These are phyloP conservation scores for Chloroceryle aenea DNA, from an alignment of 2,113 vertebrate genomes.

Conservation along the genomic window DNA sequence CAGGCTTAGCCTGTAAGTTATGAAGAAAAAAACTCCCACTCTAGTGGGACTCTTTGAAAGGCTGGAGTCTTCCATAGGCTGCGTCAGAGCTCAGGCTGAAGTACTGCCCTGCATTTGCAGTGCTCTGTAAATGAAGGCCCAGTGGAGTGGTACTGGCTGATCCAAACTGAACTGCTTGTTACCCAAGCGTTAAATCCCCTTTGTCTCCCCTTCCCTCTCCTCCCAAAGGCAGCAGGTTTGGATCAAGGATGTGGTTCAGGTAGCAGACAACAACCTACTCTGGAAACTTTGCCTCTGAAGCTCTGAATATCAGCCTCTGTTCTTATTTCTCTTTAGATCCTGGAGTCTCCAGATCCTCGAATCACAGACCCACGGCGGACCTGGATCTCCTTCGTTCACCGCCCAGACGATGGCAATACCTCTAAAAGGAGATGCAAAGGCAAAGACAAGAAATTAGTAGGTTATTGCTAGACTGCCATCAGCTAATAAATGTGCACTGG, in stretches of 20 bases:
- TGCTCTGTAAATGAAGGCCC: neutral
- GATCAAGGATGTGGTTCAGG: neutral
- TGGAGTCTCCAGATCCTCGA: constrained; percentile 76
- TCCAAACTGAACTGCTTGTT: neutral
- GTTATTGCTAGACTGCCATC: neutral
- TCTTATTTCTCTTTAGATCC: constrained; percentile 68
- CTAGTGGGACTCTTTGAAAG: neutral
- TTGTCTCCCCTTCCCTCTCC: neutral
- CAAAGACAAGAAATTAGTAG: constrained; percentile 87
- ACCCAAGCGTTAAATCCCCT: neutral
- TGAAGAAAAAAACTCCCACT: neutral
- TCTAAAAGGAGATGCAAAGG: constrained; percentile 84
- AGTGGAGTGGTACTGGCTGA: neutral
- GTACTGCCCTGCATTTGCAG: neutral
- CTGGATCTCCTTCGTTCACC: constrained; percentile 93
- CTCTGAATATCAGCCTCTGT: neutral
- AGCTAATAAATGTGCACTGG: neutral
- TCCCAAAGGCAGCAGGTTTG: neutral
- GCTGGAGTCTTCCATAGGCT: neutral
- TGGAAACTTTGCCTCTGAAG: neutral
- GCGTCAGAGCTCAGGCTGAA: neutral
- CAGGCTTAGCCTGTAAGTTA: neutral
- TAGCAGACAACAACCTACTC: neutral
- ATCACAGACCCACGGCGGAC: constrained; percentile 87
- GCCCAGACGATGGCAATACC: constrained; percentile 80